Percentiles rank a stretch among this genome's conserved stretches.
Conservation (phyloP, 2,797 vertebrate genomes). For the Emys orbicularis region DNA sequence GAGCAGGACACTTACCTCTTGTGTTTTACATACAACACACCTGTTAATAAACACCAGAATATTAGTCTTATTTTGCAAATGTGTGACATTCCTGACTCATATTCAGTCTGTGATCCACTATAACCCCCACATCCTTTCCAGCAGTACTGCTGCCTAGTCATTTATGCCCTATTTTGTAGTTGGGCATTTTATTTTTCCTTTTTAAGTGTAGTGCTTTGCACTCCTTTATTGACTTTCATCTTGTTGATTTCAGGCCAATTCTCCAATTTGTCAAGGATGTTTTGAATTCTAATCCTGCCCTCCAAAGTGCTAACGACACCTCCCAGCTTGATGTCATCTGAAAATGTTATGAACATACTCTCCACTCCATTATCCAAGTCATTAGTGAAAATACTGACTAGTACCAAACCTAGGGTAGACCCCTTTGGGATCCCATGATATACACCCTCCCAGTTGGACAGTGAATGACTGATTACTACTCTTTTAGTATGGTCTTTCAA, state of each 20-base stretch:
- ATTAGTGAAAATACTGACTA: not conserved
- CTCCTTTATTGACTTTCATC: not conserved
- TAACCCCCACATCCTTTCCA: not conserved
- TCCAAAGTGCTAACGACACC: not conserved
- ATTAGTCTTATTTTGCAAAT: not conserved
- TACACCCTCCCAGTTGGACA: not conserved
- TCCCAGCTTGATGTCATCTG: not conserved
- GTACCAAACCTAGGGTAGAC: not conserved
- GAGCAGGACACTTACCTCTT: not conserved
- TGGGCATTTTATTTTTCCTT: not conserved
- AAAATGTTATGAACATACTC: not conserved
- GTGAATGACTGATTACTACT: not conserved
- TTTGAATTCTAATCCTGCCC: not conserved
- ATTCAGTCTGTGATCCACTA: not conserved
- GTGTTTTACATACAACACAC: not conserved
- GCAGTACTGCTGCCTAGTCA: not conserved
- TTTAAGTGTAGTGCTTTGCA: not conserved
- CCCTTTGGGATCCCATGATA: not conserved
- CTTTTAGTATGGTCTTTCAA: not conserved
- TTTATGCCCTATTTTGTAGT: not conserved
- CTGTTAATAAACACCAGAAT: not conserved
- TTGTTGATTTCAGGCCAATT: not conserved
- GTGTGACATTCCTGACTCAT: not conserved
- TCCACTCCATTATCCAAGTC: not conserved
- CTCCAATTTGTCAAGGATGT: not conserved